A percentile compares a stretch with the other conserved stretches of the same genome.
Evolutionary conservation across 2,113 vertebrate species (phyloP).

Genomic region (Anseranas semipalmata): DNA sequence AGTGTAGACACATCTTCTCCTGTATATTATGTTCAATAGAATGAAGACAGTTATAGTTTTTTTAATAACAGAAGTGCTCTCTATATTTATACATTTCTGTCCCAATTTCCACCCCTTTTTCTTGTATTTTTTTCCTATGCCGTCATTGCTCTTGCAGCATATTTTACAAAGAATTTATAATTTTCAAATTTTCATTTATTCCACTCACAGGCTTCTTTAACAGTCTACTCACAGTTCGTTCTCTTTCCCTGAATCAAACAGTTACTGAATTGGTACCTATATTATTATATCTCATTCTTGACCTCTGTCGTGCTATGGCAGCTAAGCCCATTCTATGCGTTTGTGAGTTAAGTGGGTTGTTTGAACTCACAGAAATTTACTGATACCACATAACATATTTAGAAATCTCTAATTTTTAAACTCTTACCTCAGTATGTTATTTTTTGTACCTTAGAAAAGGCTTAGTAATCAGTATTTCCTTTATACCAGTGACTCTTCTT

Average conservation of each 20-base stretch:
- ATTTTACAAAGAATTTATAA: not conserved
- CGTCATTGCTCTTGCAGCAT: not conserved
- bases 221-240: not conserved
- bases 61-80: not conserved
- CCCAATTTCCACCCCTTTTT: not conserved
- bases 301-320: not conserved
- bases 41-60: not conserved
- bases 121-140: not conserved
- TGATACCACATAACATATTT: not conserved
- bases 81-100: not conserved
- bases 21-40: not conserved
- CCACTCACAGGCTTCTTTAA: not conserved
- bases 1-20: not conserved
- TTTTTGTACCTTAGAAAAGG: not conserved
- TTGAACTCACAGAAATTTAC: not conserved
- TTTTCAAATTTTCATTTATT: not conserved
- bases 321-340: not conserved
- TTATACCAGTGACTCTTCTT: not conserved
- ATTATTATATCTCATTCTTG: not conserved
- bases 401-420: not conserved
- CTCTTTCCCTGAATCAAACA: not conserved
- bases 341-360: not conserved
- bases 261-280: not conserved
- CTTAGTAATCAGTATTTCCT: not conserved
- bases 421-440: not conserved